Conservation (phyloP, 2,113 vertebrate species). For the Eretmochelys imbricata region DNA sequence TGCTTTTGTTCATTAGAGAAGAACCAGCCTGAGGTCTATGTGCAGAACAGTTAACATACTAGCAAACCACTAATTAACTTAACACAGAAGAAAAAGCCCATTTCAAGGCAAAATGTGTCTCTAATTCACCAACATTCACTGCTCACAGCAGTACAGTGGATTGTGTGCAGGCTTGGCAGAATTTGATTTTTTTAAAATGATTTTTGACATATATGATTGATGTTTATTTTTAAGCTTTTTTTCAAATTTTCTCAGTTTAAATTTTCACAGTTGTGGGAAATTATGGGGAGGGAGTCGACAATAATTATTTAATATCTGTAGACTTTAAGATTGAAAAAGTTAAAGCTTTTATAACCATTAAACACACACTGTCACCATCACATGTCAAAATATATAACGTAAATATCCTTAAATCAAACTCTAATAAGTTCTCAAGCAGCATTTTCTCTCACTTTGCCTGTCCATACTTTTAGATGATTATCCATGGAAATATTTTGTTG, state of each 20-base stretch:
- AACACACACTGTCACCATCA: neutral
- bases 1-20: slow-evolving; percentile 66
- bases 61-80: slow-evolving; percentile 73
- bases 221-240: neutral
- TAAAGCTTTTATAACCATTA: neutral
- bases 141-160: neutral
- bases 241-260: neutral
- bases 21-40: slow-evolving; percentile 57
- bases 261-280: neutral
- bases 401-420: neutral
- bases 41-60: slow-evolving; percentile 69
- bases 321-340: neutral
- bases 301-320: neutral
- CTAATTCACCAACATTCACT: slow-evolving; percentile 1
- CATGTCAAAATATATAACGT: neutral
- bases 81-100: neutral
- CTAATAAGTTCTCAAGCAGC: neutral
- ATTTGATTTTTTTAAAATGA: neutral
- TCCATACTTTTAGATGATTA: neutral
- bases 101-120: slow-evolving; percentile 42
- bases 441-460: neutral
- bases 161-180: neutral
- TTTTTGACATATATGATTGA: neutral
- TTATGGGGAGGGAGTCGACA: neutral
- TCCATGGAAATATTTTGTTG: neutral